These are phyloP conservation scores for Molanna angustata DNA, from an alignment of 2,888 invertebrate genomes.

Conservation along the genomic window DNA sequence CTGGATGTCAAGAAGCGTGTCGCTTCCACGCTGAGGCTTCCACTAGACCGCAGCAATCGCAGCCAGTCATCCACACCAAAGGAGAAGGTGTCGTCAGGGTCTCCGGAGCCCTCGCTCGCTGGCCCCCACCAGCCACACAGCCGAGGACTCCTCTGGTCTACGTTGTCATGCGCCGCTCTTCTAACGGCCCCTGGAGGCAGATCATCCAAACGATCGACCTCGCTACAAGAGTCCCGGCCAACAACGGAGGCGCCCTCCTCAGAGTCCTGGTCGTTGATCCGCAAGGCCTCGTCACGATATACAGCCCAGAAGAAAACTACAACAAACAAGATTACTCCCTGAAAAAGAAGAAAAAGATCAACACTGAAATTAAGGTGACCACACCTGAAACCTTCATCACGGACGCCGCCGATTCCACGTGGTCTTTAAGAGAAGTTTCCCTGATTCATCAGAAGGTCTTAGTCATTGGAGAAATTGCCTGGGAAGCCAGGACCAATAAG, in stretches of 20 bases:
- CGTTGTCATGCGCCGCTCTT: conserved; percentile 66
- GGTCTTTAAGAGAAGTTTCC: conserved; percentile 66
- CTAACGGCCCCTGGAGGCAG: conserved; percentile 63
- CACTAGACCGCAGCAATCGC: conserved; percentile 58
- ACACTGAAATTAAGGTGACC: conserved; percentile 50
- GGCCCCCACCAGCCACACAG: conserved; percentile 62
- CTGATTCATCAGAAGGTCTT: conserved; percentile 70
- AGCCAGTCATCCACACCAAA: conserved; percentile 68
- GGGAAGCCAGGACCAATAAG: conserved; percentile 65
- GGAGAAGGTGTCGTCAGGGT: conserved; percentile 66
- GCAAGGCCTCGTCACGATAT: conserved; percentile 67
- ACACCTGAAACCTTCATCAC: conserved; percentile 51
- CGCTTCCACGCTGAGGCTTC: conserved; percentile 65
- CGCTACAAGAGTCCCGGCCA: conserved; percentile 62
- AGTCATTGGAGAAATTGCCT: conserved; percentile 69
- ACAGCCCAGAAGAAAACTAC: conserved; percentile 64
- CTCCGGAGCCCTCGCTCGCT: conserved; percentile 60
- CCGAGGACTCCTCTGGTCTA: conserved; percentile 63
- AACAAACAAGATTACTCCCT: conserved; percentile 39
- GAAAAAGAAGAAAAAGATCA: conserved; percentile 47
- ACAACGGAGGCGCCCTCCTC: conserved; percentile 62
- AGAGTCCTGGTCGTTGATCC: conserved; percentile 68
- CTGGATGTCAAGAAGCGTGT: conserved; percentile 70
- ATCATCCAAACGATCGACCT: conserved; percentile 65
- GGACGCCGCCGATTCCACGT: conserved; percentile 53